phyloP scores from a whole-genome alignment of 2,113 vertebrate genomes.

The Cyphomyrus plagiostoma region DNA sequence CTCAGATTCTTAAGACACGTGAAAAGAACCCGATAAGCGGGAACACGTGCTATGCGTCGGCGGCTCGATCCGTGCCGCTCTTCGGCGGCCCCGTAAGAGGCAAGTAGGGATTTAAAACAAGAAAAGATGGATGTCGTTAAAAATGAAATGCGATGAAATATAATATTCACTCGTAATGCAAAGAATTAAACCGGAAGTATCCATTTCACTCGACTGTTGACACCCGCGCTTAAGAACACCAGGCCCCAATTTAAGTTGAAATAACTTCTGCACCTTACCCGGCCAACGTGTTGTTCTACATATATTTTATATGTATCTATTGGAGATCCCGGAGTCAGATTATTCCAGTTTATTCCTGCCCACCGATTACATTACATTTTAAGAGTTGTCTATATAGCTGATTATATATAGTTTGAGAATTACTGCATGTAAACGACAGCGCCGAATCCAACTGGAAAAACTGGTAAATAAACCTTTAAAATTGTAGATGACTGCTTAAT shows the following conservation, averaged over 20 bases:
- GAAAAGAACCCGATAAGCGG: not conserved
- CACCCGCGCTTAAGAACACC: not conserved
- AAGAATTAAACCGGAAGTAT: not conserved
- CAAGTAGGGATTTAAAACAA: not conserved
- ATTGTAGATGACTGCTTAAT: too few species aligned
- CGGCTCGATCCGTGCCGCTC: not conserved
- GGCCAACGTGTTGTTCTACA: not conserved
- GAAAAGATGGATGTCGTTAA: not conserved
- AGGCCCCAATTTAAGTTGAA: not conserved
- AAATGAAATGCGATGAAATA: not conserved
- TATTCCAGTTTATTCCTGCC: not conserved
- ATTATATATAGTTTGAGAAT: not conserved
- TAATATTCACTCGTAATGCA: not conserved
- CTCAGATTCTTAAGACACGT: not conserved
- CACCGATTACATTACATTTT: not conserved
- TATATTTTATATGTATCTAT: not conserved
- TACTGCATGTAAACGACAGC: not conserved
- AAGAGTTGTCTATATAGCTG: not conserved
- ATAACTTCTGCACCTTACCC: not conserved
- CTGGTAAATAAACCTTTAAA: not conserved
- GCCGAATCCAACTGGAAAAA: not conserved
- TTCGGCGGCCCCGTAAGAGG: not conserved
- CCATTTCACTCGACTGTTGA: not conserved
- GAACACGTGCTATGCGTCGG: not conserved
- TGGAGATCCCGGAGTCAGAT: not conserved